phyloP scores from a whole-genome alignment of 1,140 invertebrate species.

The Teleopsis dalmanni region DNA sequence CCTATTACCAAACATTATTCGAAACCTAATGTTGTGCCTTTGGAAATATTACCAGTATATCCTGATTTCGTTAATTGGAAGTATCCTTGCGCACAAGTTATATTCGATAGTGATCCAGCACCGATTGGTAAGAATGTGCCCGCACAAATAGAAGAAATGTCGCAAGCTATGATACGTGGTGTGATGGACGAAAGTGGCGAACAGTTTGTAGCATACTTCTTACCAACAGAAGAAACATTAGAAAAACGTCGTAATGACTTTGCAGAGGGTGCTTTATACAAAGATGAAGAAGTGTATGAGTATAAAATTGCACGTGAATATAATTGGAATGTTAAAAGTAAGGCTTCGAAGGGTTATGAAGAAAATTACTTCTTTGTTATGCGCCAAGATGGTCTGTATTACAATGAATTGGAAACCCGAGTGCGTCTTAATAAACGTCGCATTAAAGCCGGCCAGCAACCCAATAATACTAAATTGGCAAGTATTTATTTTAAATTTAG shows the following conservation, averaged over 20 bases:
- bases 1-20: slow-evolving; percentile 87
- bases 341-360: slow-evolving; percentile 94
- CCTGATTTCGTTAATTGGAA: slow-evolving; percentile 97
- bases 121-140: slow-evolving; percentile 71
- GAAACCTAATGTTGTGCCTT: slow-evolving; percentile 87
- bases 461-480: slow-evolving; percentile 53
- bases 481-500: slow-evolving; percentile 2
- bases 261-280: slow-evolving; percentile 69
- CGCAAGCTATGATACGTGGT: slow-evolving; percentile 97
- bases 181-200: slow-evolving; percentile 97
- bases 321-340: slow-evolving; percentile 98
- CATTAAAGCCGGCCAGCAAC: slow-evolving; percentile 63
- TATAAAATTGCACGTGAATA: slow-evolving; percentile 94
- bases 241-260: slow-evolving; percentile 78
- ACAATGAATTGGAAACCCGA: slow-evolving; percentile 94
- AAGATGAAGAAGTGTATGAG: slow-evolving; percentile 87
- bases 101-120: slow-evolving; percentile 95
- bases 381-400: slow-evolving; percentile 84
- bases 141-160: slow-evolving; percentile 93
- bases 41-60: slow-evolving; percentile 82
- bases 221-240: slow-evolving; percentile 89
- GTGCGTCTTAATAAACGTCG: slow-evolving; percentile 86
- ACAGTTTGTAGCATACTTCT: slow-evolving; percentile 97
- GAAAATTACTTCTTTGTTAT: slow-evolving; percentile 98
- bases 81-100: slow-evolving; percentile 95